Conservation (phyloP, 2,888 invertebrate genomes). For the Trimorus sp. region DNA sequence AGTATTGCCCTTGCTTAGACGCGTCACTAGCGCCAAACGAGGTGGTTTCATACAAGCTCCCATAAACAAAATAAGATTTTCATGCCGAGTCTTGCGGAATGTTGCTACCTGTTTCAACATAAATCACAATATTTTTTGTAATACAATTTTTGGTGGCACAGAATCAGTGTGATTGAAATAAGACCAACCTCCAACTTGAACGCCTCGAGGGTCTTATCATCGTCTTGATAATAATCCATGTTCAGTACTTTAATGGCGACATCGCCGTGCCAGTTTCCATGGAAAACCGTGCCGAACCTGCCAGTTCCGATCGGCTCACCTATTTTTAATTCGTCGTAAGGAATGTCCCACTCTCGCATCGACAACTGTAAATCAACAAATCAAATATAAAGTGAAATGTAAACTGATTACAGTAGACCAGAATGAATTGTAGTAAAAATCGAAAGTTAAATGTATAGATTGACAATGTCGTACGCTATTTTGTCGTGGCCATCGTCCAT, state of each 20-base stretch:
- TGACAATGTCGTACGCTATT: slow-evolving; percentile 87
- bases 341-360: slow-evolving; percentile 98
- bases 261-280: slow-evolving; percentile 98
- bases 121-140: slow-evolving; percentile 7
- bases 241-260: slow-evolving; percentile 98
- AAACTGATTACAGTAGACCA: too few species aligned
- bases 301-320: slow-evolving; percentile 95
- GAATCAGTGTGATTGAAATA: too few species aligned
- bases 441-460: neutral
- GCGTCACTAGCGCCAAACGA: slow-evolving; percentile 97
- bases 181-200: slow-evolving; percentile 96
- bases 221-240: slow-evolving; percentile 94
- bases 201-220: slow-evolving; percentile 92
- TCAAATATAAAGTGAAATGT: too few species aligned
- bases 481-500: slow-evolving; percentile 88
- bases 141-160: too few species aligned
- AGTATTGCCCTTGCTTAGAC: slow-evolving; percentile 97
- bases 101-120: slow-evolving; percentile 88
- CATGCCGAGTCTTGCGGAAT: slow-evolving; percentile 98
- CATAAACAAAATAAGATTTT: slow-evolving; percentile 99
- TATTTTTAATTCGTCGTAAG: slow-evolving; percentile 95
- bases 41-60: slow-evolving; percentile 99
- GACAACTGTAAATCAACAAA: slow-evolving; percentile 85
- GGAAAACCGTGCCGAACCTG: slow-evolving; percentile 96
- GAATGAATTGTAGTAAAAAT: too few species aligned